Conservation (phyloP, 2,888 invertebrate species). For the Celastrina argiolus region DNA sequence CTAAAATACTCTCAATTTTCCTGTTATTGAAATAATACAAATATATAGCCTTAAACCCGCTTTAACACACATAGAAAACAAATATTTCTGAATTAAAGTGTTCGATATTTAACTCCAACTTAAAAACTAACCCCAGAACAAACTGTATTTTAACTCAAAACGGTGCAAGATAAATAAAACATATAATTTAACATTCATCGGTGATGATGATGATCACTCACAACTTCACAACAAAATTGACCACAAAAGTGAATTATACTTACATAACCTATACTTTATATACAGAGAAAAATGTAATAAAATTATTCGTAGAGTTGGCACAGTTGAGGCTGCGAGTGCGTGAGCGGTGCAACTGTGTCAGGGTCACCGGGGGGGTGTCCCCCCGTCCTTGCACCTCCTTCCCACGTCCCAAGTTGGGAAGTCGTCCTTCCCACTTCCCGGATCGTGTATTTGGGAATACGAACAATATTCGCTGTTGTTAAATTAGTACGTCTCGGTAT, state of each 20-base stretch:
- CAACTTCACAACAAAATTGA: neutral
- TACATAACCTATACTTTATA: neutral
- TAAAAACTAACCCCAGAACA: no score
- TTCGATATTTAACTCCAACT: no score
- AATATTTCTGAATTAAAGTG: no score
- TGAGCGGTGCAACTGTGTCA: neutral
- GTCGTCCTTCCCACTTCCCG: slow-evolving; percentile 5
- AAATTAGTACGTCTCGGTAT: neutral
- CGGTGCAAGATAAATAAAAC: no score
- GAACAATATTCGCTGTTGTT: neutral
- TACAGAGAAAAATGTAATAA: slow-evolving; percentile 5
- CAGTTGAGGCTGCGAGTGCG: neutral
- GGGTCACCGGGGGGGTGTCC: neutral
- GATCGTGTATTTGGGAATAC: neutral
- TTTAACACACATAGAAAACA: no score
- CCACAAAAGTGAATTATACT: neutral
- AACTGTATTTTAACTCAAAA: no score
- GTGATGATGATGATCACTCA: neutral
- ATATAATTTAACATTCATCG: no score
- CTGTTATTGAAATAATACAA: no score
- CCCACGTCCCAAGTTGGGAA: neutral
- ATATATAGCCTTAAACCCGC: no score
- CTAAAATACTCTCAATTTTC: no score
- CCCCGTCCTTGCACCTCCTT: slow-evolving; percentile 5
- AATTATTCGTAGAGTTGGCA: slow-evolving; percentile 3